These are phyloP conservation scores for Acanthopagrus latus DNA, from an alignment of 2,797 vertebrate species.

Conservation along the genomic window DNA sequence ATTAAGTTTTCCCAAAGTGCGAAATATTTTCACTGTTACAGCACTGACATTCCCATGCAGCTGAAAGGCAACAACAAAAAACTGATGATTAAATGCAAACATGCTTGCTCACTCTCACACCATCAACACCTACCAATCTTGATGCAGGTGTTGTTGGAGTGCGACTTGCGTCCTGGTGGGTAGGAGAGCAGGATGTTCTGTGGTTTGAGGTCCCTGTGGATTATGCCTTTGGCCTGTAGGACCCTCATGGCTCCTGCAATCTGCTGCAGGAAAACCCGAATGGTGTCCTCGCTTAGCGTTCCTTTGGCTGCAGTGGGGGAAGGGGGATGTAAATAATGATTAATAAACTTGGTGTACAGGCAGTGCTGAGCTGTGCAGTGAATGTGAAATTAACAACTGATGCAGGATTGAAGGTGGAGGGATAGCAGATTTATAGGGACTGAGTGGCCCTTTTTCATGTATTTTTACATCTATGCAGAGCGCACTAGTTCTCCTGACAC, in stretches of 20 bases:
- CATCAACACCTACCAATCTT: conserved; percentile 91
- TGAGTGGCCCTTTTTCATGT: neutral
- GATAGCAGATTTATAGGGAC: neutral
- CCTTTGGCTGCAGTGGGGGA: conserved; percentile 89
- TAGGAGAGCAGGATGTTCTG: conserved; percentile 96
- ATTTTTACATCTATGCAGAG: conserved; percentile 1
- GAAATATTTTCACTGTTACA: too few species aligned
- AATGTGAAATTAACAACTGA: neutral
- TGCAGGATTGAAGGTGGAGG: neutral
- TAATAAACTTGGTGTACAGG: neutral
- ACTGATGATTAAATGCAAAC: neutral
- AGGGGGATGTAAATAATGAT: neutral
- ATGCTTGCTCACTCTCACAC: neutral
- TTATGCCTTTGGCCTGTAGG: conserved; percentile 95
- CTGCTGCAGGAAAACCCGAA: conserved; percentile 97
- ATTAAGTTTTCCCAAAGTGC: neutral
- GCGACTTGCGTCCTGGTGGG: conserved; percentile 91
- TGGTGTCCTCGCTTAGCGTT: conserved; percentile 97
- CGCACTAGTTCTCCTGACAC: neutral
- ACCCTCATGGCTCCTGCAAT: conserved; percentile 96
- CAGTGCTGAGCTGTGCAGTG: too few species aligned
- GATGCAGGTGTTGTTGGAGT: conserved; percentile 95
- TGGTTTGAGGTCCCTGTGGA: conserved; percentile 96
- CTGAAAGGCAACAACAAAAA: neutral
- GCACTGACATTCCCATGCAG: neutral